Evolutionary conservation across 2,888 invertebrate genomes (phyloP), one percentile per base, ranked within the genome.

Genomic region (Shargacucullia verbasci): DNA sequence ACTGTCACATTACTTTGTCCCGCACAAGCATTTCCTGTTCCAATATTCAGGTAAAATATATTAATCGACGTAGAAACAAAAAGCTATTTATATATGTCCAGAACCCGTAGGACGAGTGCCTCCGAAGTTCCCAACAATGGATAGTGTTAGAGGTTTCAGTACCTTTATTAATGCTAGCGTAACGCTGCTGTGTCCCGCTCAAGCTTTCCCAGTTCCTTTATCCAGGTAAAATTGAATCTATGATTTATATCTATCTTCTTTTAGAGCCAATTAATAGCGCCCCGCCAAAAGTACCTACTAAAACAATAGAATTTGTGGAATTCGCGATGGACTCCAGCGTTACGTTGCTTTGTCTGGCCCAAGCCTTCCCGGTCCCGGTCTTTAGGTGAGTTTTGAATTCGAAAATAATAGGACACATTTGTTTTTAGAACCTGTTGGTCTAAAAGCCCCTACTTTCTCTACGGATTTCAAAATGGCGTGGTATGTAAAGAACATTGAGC

Each of bases 61-160:
- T 62, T 35, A 12, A 56, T 69, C 20, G 59, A 69, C 57, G 20
- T 62, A 57, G 49, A 34, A 48, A 48, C 29, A 55, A 48, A 56
- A 70, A 49, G 50, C 58, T 45, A 59, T 64, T 68, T 79, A 59
- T 80, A 80, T 80, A 75, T 87, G 78, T 89, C 73, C 87, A 95
- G 95, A 95, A 79, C 95, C 95, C 13, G 94, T 95, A 83, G 95
- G 95, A 83, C 92, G 95, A 88, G 95, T 95, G 57, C 90, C 94
- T 70, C 96, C 96, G 73, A 97, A 97, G 94, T 96, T 97, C 87
- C 96, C 97, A 59, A 95, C 96, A 48, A 89, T 95, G 92, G 96
- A 97, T 92, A 95, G 94, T 80, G 91, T 93, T 88, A 95, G 94
- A 87, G 94, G 94, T 70, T 94, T 95, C 83, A 90, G 87, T 84